Evolutionary conservation across 2,797 vertebrate species (phyloP).

Genomic region (Phylloscopus collybita): DNA sequence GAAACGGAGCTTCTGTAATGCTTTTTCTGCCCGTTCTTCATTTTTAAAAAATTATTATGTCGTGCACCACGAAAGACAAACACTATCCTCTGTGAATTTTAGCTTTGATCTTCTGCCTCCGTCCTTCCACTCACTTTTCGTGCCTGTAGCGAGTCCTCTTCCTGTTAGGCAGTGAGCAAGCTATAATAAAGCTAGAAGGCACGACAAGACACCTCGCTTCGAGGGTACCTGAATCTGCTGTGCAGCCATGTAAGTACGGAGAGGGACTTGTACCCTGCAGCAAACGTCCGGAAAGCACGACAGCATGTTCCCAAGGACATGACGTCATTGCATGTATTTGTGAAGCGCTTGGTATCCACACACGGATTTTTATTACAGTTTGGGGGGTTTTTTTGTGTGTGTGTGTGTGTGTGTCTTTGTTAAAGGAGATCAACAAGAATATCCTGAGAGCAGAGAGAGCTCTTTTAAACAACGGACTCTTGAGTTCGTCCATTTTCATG

Average conservation of each 20-base stretch:
- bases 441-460: accelerated
- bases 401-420: background rate
- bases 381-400: no score
- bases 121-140: background rate
- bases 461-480: background rate
- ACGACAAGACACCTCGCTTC: accelerated
- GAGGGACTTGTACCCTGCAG: background rate
- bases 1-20: background rate
- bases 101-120: background rate
- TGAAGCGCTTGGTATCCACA: background rate
- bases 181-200: background rate
- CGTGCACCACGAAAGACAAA: background rate
- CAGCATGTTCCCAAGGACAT: background rate
- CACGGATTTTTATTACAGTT: background rate
- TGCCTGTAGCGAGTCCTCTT: background rate
- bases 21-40: background rate
- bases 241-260: accelerated
- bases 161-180: background rate
- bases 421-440: background rate
- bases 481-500: background rate
- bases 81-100: background rate
- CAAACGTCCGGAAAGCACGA: background rate
- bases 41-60: background rate
- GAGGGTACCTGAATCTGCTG: accelerated
- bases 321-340: background rate